Conservation (phyloP, 1,140 invertebrate species). For the Paraescarpia echinospica region DNA sequence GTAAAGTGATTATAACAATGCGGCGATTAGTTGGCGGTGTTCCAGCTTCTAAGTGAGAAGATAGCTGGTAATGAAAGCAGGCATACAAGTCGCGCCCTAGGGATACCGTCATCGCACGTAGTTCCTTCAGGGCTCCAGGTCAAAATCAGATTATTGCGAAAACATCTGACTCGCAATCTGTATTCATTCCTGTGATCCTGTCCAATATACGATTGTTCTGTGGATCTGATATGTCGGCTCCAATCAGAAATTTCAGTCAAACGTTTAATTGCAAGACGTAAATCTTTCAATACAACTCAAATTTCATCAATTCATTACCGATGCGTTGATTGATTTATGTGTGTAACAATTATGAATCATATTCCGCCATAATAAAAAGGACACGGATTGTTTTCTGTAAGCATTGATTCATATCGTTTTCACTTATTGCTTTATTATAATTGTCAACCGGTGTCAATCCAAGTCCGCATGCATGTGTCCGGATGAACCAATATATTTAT, state of each 20-base stretch:
- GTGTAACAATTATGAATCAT: background rate
- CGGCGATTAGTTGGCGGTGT: background rate
- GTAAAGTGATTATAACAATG: background rate
- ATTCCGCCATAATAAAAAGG: background rate
- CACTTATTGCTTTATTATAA: background rate
- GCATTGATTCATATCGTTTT: background rate
- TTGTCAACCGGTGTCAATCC: background rate
- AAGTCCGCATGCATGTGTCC: background rate
- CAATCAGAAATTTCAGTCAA: slow-evolving; percentile 1
- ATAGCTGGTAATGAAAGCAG: background rate
- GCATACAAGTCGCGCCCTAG: background rate
- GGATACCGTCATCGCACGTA: background rate
- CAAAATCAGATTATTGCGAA: slow-evolving; percentile 1
- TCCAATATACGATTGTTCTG: background rate
- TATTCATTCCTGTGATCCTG: background rate
- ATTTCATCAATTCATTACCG: background rate
- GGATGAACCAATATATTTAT: too few relatives aligned
- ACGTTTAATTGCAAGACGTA: background rate
- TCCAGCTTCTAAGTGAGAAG: background rate
- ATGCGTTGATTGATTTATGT: background rate
- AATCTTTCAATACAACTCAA: background rate
- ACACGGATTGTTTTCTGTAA: background rate
- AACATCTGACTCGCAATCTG: background rate
- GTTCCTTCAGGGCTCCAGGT: background rate
- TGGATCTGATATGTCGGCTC: background rate